phyloP scores from a whole-genome alignment of 1,140 invertebrate genomes.

The Trichogramma pretiosum region DNA sequence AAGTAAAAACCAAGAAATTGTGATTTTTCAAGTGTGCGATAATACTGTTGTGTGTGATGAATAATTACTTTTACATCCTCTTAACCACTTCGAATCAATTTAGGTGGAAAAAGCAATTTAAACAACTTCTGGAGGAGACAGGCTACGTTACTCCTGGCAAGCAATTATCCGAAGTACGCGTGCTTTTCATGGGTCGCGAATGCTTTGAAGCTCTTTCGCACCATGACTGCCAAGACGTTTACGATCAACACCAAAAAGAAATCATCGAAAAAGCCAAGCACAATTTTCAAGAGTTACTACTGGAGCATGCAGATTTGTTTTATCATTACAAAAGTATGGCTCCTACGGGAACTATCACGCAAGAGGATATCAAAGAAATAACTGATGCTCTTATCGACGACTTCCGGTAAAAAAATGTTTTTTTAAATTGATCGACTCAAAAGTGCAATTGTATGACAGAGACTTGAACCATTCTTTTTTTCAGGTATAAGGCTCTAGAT shows the following conservation, averaged over 20 bases:
- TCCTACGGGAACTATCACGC: constrained; percentile 81
- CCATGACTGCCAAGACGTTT: constrained; percentile 84
- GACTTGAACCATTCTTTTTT: too few relatives aligned
- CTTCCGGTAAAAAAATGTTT: constrained; percentile 54
- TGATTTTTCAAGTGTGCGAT: too few relatives aligned
- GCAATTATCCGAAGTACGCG: constrained; percentile 81
- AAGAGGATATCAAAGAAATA: constrained; percentile 89
- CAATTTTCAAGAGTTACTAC: constrained; percentile 85
- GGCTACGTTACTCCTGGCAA: constrained; percentile 91
- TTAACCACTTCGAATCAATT: too few relatives aligned
- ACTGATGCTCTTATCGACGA: constrained; percentile 86
- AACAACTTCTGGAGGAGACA: constrained; percentile 85
- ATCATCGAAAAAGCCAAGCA: constrained; percentile 84
- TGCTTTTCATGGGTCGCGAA: constrained; percentile 89
- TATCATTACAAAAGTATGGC: constrained; percentile 87
- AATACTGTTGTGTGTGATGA: too few relatives aligned
- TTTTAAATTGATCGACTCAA: too few relatives aligned
- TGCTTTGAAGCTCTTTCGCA: constrained; percentile 88
- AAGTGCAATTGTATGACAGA: too few relatives aligned
- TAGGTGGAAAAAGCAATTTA: constrained; percentile 88
- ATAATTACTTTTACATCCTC: too few relatives aligned
- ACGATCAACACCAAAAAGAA: constrained; percentile 88
- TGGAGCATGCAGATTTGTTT: constrained; percentile 92
- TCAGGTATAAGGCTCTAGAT: constrained; percentile 84
- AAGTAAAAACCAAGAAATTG: not conserved